Percentiles rank a stretch among this genome's conserved stretches.
Conservation (phyloP, 2,797 vertebrate genomes). For the Myotis pilosus region DNA sequence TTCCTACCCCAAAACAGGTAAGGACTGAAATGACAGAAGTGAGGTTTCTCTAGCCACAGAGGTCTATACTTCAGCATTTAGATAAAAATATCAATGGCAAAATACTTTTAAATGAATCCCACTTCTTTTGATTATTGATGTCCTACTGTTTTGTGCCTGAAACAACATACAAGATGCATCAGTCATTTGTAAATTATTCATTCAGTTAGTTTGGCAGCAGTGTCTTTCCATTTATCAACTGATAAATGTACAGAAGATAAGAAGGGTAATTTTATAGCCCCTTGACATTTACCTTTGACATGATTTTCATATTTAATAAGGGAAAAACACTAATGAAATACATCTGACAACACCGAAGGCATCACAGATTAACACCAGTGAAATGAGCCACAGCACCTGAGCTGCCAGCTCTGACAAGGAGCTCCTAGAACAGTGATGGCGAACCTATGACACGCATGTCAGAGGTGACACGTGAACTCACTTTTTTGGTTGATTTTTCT, state of each 20-base stretch:
- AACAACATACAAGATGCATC: slow-evolving; percentile 87
- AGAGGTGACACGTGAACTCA: too few relatives aligned
- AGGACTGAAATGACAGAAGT: slow-evolving; percentile 55
- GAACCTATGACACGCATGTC: too few relatives aligned
- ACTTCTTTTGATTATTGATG: slow-evolving; percentile 89
- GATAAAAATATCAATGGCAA: slow-evolving; percentile 86
- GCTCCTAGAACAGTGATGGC: background rate
- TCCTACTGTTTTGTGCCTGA: slow-evolving; percentile 88
- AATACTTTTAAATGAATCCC: slow-evolving; percentile 87
- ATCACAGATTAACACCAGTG: slow-evolving; percentile 50
- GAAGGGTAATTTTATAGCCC: slow-evolving; percentile 85
- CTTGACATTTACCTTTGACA: slow-evolving; percentile 88
- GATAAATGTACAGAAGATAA: slow-evolving; percentile 85
- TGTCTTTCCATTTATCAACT: slow-evolving; percentile 87
- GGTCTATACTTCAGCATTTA: slow-evolving; percentile 80
- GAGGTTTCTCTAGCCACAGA: slow-evolving; percentile 49
- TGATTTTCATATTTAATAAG: slow-evolving; percentile 86
- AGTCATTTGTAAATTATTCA: slow-evolving; percentile 91
- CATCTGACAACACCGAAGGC: slow-evolving; percentile 70
- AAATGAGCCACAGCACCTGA: background rate
- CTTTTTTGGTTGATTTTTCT: too few relatives aligned
- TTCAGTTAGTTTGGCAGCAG: slow-evolving; percentile 89
- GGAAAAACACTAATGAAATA: slow-evolving; percentile 82
- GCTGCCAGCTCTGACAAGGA: background rate
- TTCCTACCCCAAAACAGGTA: background rate